These are phyloP conservation scores for Falcunculus frontatus DNA, from an alignment of 2,113 vertebrate species.

Conservation along the genomic window DNA sequence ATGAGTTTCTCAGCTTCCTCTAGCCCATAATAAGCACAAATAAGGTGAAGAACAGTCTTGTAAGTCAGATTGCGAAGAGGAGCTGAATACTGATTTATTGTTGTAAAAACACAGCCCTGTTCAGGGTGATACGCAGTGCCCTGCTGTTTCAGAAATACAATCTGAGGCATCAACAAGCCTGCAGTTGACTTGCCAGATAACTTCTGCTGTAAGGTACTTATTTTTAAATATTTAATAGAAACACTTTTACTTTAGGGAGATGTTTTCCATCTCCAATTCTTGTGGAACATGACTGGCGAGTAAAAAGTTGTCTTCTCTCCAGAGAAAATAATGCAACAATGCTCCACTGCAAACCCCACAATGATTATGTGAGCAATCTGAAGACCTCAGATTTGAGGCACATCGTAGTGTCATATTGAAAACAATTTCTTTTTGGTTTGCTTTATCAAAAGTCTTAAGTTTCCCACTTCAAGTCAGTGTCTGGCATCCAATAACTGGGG, in stretches of 20 bases:
- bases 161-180: neutral
- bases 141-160: neutral
- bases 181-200: neutral
- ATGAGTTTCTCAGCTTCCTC: constrained; percentile 22
- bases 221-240: neutral
- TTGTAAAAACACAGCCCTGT: neutral
- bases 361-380: neutral
- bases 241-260: neutral
- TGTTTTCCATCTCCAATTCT: neutral
- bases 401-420: neutral
- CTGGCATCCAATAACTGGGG: neutral
- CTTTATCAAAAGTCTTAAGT: neutral
- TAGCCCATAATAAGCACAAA: neutral
- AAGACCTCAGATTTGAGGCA: neutral
- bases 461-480: neutral
- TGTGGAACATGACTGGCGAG: neutral
- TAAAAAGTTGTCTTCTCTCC: neutral
- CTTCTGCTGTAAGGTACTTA: neutral
- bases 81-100: constrained; percentile 1
- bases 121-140: neutral
- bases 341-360: neutral
- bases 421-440: neutral
- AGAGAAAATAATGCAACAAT: neutral
- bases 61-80: neutral
- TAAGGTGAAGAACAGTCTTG: neutral